Percentiles rank a stretch among this genome's conserved stretches.
Conservation (phyloP, 2,888 invertebrate species). For the Cecidostiba fungosa region DNA sequence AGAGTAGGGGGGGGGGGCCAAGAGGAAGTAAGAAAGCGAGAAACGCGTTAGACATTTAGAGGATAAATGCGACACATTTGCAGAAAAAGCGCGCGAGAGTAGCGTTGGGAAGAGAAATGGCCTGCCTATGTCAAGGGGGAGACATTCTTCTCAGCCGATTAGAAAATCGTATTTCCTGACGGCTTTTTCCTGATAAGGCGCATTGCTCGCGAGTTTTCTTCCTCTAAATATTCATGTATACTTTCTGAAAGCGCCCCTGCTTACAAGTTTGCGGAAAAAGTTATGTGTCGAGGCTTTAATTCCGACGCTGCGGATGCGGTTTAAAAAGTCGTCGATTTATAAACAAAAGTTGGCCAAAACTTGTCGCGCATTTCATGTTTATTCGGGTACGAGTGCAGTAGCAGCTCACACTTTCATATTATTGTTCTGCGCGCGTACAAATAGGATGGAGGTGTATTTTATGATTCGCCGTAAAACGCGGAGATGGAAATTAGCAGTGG, state of each 20-base stretch:
- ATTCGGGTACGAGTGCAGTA: not conserved
- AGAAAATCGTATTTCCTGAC: slow-evolving; percentile 62
- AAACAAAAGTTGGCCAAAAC: not conserved
- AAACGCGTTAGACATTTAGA: slow-evolving; percentile 31
- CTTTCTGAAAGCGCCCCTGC: too few relatives aligned
- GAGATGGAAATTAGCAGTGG: not conserved
- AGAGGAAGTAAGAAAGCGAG: not conserved
- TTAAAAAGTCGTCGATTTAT: too few relatives aligned
- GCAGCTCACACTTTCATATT: not conserved
- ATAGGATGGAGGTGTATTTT: not conserved
- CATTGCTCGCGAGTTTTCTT: slow-evolving; percentile 37
- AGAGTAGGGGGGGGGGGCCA: not conserved
- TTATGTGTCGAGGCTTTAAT: not conserved
- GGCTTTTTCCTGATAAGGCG: slow-evolving; percentile 46
- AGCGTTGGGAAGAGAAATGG: slow-evolving; percentile 55
- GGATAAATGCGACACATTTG: slow-evolving; percentile 58
- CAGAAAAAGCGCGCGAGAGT: slow-evolving; percentile 31
- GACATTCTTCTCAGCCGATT: slow-evolving; percentile 59
- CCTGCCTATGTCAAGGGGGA: slow-evolving; percentile 34
- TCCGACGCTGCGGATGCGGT: too few relatives aligned
- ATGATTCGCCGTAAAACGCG: not conserved
- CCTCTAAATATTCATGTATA: not conserved
- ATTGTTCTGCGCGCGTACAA: not conserved
- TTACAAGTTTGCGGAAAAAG: not conserved
- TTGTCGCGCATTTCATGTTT: not conserved